These are phyloP conservation scores for Carassius auratus DNA, from an alignment of 2,113 vertebrate genomes.

Conservation along the genomic window DNA sequence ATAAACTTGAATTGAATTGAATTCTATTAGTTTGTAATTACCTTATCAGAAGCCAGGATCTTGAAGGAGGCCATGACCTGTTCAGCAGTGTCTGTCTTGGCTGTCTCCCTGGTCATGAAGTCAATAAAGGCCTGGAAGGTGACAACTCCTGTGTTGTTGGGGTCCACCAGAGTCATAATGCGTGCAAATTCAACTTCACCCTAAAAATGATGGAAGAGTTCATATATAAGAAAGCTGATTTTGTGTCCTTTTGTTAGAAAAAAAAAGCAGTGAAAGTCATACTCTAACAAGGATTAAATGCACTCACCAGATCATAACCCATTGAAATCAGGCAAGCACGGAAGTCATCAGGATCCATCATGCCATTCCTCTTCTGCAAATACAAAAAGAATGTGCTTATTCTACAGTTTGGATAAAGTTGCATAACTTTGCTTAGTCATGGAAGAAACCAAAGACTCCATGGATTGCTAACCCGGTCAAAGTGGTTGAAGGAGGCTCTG, in stretches of 20 bases:
- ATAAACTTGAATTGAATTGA: too few relatives aligned
- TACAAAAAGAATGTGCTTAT: not conserved
- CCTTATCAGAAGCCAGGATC: constrained; percentile 91
- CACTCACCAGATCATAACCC: constrained; percentile 88
- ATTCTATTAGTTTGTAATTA: constrained; percentile 47
- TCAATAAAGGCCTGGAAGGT: constrained; percentile 94
- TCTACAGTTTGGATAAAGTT: not conserved
- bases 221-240: not conserved
- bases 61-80: constrained; percentile 91
- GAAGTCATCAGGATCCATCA: constrained; percentile 93
- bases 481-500: constrained; percentile 92
- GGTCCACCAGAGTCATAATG: constrained; percentile 88
- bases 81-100: constrained; percentile 87
- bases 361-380: constrained; percentile 85
- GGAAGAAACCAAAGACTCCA: not conserved
- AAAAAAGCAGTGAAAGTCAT: not conserved
- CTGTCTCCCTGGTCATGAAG: constrained; percentile 92
- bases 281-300: not conserved
- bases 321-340: constrained; percentile 91
- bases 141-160: constrained; percentile 85
- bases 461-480: constrained; percentile 81
- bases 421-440: not conserved
- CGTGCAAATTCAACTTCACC: constrained; percentile 90
- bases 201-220: constrained; percentile 60
- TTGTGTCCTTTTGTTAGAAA: not conserved